Evolutionary conservation across 2,888 invertebrate species (phyloP).

Genomic region (Philopedon plagiatum): DNA sequence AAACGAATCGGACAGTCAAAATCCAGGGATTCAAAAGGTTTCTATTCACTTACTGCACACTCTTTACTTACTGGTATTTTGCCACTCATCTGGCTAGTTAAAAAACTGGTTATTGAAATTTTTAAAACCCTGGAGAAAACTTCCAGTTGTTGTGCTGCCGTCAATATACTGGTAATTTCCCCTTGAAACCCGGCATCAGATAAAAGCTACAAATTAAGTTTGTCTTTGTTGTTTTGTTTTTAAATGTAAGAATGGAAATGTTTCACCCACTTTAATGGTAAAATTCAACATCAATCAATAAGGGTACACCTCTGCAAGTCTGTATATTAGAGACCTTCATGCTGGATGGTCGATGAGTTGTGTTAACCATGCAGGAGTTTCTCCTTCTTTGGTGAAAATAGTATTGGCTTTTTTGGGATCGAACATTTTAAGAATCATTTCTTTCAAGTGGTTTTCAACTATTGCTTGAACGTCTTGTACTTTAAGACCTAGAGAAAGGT

Average conservation of each 20-base stretch:
- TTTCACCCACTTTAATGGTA: conserved; percentile 91
- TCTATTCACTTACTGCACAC: conserved; percentile 84
- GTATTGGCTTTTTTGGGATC: conserved; percentile 98
- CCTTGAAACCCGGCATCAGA: conserved; percentile 99
- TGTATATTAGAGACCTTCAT: conserved; percentile 96
- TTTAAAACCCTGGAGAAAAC: conserved; percentile 97
- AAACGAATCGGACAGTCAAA: conserved; percentile 52
- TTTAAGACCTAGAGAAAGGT: conserved; percentile 82
- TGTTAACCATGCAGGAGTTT: conserved; percentile 97
- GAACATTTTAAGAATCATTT: conserved; percentile 97
- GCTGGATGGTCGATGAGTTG: conserved; percentile 98
- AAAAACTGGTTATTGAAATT: conserved; percentile 92
- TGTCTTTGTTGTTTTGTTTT: neutral
- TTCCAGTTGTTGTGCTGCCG: conserved; percentile 98
- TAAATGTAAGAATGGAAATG: neutral
- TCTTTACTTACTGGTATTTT: conserved; percentile 93
- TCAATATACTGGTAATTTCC: conserved; percentile 97
- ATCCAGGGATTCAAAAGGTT: conserved; percentile 5
- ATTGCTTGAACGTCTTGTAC: conserved; percentile 96
- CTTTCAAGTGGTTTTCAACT: conserved; percentile 97
- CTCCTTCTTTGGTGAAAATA: conserved; percentile 97
- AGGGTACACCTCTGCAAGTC: conserved; percentile 97
- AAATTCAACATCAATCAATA: conserved; percentile 99
- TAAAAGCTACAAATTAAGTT: conserved; percentile 79
- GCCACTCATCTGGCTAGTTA: conserved; percentile 94